Base-by-base conservation (phyloP, 2,888 invertebrate species). In the Conops quadrifasciatus region DNA sequence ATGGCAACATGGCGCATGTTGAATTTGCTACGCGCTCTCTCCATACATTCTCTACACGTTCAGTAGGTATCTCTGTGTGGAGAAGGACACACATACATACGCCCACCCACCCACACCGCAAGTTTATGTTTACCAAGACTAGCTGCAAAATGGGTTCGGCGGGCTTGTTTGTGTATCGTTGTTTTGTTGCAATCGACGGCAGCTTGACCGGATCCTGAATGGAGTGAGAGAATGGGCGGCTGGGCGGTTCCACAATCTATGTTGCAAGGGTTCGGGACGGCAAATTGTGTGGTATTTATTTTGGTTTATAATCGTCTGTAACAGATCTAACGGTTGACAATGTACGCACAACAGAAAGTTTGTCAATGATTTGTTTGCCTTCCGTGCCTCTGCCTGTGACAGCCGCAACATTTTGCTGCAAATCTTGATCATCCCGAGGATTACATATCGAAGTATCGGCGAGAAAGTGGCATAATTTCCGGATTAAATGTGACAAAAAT, bases 241-340 rank as follows among this genome's bases (percentile, higher is more conserved):
- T 26, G 43, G 16, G 28, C n/a, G 43, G 62, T 36, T 9, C 4
- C 36, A 9, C 36, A 36, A 36, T 36, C 36, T 4, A n/a, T n/a
- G n/a, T n/a, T n/a, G 2, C 16, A 56, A 21, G 53, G 53, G 21
- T 4, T 36, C 36, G 36, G 21, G 26, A 43, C 53, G 67, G 2
- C 16, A 53, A 49, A 3, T n/a, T 56, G 15, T 36, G 56, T 26
- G 24, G 24, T 47, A 47, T 67, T 67, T 67, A 67, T 67, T 67
- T 47, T 26, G 68, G 62, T 62, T 62, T 62, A 62, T 51, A 51
- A 68, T 62, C 60, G 68, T 21, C 36, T 21, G 49, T 24, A 62
- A 68, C 68, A 36, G 9, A 62, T 68, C 51, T 68, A 30, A 36
- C 51, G 36, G 60, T 62, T 51, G 60, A 51, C 60, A 68, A 68